Evolutionary conservation across 2,113 vertebrate genomes (phyloP), one percentile per base, ranked within the genome.

Genomic region (Cynoglossus semilaevis): DNA sequence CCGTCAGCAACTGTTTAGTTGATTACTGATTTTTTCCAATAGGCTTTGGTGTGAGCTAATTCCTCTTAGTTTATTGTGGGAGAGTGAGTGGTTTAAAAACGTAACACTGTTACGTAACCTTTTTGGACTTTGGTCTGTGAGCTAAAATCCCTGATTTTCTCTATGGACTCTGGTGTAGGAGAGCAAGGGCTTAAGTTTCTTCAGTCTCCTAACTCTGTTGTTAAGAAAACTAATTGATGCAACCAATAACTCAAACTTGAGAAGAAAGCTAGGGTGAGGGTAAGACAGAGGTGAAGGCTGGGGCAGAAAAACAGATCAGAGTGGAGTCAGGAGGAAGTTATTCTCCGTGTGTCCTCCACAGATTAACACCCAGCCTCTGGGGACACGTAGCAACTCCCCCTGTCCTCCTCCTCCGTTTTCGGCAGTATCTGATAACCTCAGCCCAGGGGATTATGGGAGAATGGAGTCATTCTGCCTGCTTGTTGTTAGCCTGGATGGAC

Each of bases 301-400:
- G 37, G 37, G 37, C 37, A 38, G 8, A 29, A 19, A 18, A 16
- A 15, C 15, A 6, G 19, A 15, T 63, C 2, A 42, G 12, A 10
- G 36, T 42, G 38, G 52, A 35, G 17, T 38, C 15, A 34, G 14
- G 69, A 8, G 69, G 35, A 49, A 40, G 22, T 29, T 29, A 4
- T 29, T 29, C 22, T 56, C 55, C 22, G 48, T 67, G 61, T 72
- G 62, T 80, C 74, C 54, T 67, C 56, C 56, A n/a, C 43, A 70
- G 53, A 78, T 76, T 52, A 72, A 76, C 80, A 77, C 73, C 68
- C 82, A 81, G 75, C 52, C 80, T 71, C 79, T 73, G 70, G 82
- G 55, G 62, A 51, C 43, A 15, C 56, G 56, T 15, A 37, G 1
- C 15, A 14, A 16, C 12, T 12, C 14, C 29, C 36, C 42, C 15